Evolutionary conservation across 1,140 invertebrate genomes (phyloP).

Genomic region (Epicauta chinensis): DNA sequence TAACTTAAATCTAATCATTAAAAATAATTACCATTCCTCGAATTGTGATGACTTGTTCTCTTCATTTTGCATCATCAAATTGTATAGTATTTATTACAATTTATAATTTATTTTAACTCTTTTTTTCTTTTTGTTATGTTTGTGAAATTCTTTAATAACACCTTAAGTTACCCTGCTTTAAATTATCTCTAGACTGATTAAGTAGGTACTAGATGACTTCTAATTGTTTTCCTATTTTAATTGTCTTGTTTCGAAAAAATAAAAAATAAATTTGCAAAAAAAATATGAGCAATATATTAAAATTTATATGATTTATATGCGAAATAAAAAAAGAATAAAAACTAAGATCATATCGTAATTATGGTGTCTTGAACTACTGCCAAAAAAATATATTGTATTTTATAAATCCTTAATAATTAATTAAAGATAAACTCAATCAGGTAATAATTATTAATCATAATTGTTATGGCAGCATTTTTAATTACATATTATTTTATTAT

Average conservation of each 20-base stretch:
- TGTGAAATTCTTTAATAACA: too few relatives aligned
- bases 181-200: neutral
- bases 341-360: constrained; percentile 29
- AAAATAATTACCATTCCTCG: too few relatives aligned
- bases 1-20: too few relatives aligned
- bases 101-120: too few relatives aligned
- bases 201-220: neutral
- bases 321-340: neutral
- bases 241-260: neutral
- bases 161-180: too few relatives aligned
- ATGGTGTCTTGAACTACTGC: constrained; percentile 28
- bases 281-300: neutral
- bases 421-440: neutral
- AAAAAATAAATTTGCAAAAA: neutral
- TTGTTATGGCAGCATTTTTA: neutral
- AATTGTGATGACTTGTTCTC: too few relatives aligned
- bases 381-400: constrained; percentile 11
- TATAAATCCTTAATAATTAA: constrained; percentile 7
- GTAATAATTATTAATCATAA: neutral
- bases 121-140: too few relatives aligned
- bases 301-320: neutral
- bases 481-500: neutral
- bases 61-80: too few relatives aligned
- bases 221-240: neutral
- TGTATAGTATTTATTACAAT: too few relatives aligned